Conservation (phyloP, 2,113 vertebrate species). For the Prionailurus viverrinus region DNA sequence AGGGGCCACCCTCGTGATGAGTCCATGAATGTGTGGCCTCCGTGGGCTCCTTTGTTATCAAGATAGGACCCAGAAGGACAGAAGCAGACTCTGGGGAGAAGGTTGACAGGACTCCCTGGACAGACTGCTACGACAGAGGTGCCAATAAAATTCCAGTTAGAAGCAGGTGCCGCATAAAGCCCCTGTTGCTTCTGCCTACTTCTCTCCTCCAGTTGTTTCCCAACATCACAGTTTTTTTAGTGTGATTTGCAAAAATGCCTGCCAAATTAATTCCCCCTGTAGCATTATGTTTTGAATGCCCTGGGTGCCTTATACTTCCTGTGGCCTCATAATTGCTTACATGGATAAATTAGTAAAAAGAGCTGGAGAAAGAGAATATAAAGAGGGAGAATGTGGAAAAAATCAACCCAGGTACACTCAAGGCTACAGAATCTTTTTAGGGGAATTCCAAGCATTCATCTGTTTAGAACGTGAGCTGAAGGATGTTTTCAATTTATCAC, state of each 20-base stretch:
- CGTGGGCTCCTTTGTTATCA: fast-evolving
- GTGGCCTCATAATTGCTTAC: neutral
- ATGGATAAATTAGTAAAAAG: neutral
- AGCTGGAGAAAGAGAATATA: neutral
- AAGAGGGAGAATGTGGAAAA: too few species aligned
- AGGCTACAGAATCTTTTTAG: neutral
- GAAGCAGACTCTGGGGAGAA: fast-evolving
- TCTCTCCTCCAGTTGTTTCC: neutral
- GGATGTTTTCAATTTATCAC: neutral
- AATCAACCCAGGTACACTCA: neutral
- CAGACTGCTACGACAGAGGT: neutral
- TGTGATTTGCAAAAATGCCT: neutral
- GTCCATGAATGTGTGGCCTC: neutral
- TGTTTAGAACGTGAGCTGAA: neutral
- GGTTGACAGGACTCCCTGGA: neutral
- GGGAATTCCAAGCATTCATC: neutral
- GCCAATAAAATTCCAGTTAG: neutral
- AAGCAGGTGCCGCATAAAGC: neutral
- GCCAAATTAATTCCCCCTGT: neutral
- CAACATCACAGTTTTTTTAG: neutral
- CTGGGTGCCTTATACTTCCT: neutral
- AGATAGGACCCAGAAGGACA: neutral
- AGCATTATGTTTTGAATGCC: neutral
- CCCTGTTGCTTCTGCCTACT: neutral
- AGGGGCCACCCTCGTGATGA: neutral